Evolutionary conservation across 1,140 invertebrate species (phyloP).

Genomic region (Pseudomyrmex sp.): DNA sequence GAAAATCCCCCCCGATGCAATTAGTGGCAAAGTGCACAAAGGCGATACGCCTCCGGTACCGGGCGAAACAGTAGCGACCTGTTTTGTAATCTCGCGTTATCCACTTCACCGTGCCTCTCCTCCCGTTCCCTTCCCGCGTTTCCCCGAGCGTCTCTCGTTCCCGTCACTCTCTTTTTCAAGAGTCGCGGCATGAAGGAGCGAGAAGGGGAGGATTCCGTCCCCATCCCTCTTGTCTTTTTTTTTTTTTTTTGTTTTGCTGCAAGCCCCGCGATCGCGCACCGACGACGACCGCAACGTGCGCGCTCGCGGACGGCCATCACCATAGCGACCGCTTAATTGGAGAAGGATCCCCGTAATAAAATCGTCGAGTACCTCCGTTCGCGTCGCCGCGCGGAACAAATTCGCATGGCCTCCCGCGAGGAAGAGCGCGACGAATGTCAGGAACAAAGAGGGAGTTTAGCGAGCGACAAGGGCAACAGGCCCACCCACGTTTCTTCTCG

Average conservation of each 20-base stretch:
- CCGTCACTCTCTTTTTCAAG: constrained; percentile 31
- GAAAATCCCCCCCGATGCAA: constrained; percentile 40
- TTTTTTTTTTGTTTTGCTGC: constrained; percentile 14
- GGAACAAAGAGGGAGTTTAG: neutral
- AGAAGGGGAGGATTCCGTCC: neutral
- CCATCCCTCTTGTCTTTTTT: constrained; percentile 25
- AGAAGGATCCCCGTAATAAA: constrained; percentile 81
- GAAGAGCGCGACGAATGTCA: constrained; percentile 46
- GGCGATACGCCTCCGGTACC: constrained; percentile 20
- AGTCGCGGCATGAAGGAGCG: constrained; percentile 14
- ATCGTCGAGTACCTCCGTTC: constrained; percentile 78
- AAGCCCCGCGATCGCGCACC: constrained; percentile 6
- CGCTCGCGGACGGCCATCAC: constrained; percentile 73
- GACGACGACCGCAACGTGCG: constrained; percentile 15
- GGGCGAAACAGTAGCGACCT: constrained; percentile 16
- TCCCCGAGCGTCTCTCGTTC: neutral
- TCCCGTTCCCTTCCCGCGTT: neutral
- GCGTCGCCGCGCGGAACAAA: constrained; percentile 68
- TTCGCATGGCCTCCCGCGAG: constrained; percentile 32
- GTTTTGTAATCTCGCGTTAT: constrained; percentile 55
- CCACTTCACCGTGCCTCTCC: constrained; percentile 28
- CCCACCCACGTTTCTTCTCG: constrained; percentile 31
- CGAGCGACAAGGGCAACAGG: constrained; percentile 7
- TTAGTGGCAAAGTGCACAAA: constrained; percentile 54
- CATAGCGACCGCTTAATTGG: constrained; percentile 83